phyloP scores from a whole-genome alignment of 2,888 invertebrate genomes.

The Vesta saturnalis region DNA sequence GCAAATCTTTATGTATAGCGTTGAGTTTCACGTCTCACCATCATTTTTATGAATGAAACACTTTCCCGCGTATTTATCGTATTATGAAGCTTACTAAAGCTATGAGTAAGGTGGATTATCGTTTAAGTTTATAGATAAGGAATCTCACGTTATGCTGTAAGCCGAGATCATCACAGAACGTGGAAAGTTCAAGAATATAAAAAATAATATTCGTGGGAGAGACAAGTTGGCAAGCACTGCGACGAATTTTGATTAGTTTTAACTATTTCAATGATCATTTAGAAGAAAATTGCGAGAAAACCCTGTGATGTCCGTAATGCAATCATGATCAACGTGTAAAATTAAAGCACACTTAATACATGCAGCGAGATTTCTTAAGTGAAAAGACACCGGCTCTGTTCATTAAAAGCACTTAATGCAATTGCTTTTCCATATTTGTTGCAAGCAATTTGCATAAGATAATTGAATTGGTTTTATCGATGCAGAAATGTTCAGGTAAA shows the following conservation, averaged over 20 bases:
- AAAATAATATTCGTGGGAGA: slow-evolving; percentile 46
- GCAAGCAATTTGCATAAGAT: no score
- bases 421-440: no score
- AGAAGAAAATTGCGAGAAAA: no score
- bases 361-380: no score
- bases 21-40: slow-evolving; percentile 39
- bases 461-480: no score
- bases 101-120: slow-evolving; percentile 23
- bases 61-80: slow-evolving; percentile 26
- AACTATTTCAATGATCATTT: slow-evolving; percentile 6
- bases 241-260: slow-evolving; percentile 40
- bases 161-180: slow-evolving; percentile 40
- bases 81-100: slow-evolving; percentile 15
- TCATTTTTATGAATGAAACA: slow-evolving; percentile 42
- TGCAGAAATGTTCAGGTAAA: no score
- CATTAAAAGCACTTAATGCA: no score
- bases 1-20: slow-evolving; percentile 44
- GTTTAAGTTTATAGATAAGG: slow-evolving; percentile 29
- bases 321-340: no score
- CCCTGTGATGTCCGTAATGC: no score
- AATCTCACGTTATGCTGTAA: slow-evolving; percentile 39
- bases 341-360: no score
- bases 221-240: slow-evolving; percentile 31
- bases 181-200: slow-evolving; percentile 45
- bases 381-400: no score